Evolutionary conservation across 1,140 invertebrate genomes (phyloP).

Genomic region (Nixonia krombeini): DNA sequence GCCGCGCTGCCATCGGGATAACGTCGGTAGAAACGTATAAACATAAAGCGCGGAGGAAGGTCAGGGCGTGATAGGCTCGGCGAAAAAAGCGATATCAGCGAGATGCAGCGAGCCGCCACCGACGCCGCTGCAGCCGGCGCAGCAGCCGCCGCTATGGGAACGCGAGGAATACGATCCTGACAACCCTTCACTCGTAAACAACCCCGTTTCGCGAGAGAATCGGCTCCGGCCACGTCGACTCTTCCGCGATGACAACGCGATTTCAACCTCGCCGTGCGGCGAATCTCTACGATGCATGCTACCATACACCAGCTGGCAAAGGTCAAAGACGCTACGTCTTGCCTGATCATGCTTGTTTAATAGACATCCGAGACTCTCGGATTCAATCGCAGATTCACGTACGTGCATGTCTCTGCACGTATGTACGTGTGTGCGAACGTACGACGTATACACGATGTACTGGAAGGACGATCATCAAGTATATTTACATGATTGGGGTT

Average conservation of each 20-base stretch:
- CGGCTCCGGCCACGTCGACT: conserved; percentile 43
- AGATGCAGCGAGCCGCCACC: conserved; percentile 34
- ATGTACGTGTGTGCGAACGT: too few species aligned
- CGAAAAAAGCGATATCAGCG: conserved; percentile 26
- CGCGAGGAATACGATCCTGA: conserved; percentile 34
- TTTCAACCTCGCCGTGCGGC: conserved; percentile 18
- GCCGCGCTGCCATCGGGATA: conserved; percentile 30
- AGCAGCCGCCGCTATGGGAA: conserved; percentile 42
- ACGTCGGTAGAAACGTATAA: conserved; percentile 38
- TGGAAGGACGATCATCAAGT: background rate
- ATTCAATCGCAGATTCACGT: background rate
- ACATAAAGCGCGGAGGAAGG: conserved; percentile 38
- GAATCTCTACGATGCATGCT: conserved; percentile 26
- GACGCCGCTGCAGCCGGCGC: conserved; percentile 12
- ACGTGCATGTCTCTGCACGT: background rate
- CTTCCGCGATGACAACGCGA: conserved; percentile 48
- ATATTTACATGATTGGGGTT: background rate
- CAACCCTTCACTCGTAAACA: conserved; percentile 51
- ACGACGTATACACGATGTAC: background rate
- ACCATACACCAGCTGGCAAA: conserved; percentile 42
- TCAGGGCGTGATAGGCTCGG: conserved; percentile 44
- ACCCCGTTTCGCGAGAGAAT: conserved; percentile 42
- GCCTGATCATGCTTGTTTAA: conserved; percentile 32
- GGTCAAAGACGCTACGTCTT: conserved; percentile 40
- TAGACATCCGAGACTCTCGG: conserved; percentile 5